These are phyloP conservation scores for Fregetta grallaria DNA, from an alignment of 2,113 vertebrate species.

Conservation along the genomic window DNA sequence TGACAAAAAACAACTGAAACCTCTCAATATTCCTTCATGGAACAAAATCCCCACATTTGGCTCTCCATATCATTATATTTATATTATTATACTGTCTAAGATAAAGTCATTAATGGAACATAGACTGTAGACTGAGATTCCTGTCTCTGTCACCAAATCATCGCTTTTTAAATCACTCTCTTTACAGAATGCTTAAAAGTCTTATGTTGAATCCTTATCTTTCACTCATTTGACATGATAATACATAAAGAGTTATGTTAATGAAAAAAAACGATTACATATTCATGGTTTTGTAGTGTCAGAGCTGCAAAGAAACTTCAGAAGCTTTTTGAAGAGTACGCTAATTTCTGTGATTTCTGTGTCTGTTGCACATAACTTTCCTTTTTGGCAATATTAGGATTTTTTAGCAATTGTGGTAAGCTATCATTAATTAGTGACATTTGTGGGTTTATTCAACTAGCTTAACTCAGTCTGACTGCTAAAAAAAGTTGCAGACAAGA, in stretches of 20 bases:
- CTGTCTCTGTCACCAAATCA: background rate
- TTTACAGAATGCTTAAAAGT: background rate
- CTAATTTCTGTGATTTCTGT: background rate
- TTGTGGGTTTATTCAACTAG: background rate
- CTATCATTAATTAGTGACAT: background rate
- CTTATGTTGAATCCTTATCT: background rate
- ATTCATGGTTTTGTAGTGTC: background rate
- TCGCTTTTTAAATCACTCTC: background rate
- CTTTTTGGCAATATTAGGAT: background rate
- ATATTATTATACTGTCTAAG: background rate
- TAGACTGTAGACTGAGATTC: background rate
- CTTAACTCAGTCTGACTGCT: background rate
- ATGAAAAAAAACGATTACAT: background rate
- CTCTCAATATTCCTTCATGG: background rate
- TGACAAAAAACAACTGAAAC: background rate
- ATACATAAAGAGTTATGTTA: constrained; percentile 33
- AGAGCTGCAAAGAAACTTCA: background rate
- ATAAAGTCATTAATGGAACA: background rate
- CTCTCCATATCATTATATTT: background rate
- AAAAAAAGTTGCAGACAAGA: background rate
- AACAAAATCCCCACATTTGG: background rate
- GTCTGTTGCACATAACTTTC: background rate
- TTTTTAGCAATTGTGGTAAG: background rate
- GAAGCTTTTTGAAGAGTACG: background rate
- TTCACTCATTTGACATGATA: background rate